Evolutionary conservation across 2,113 vertebrate genomes (phyloP).

Genomic region (Emydocephalus ijimae): DNA sequence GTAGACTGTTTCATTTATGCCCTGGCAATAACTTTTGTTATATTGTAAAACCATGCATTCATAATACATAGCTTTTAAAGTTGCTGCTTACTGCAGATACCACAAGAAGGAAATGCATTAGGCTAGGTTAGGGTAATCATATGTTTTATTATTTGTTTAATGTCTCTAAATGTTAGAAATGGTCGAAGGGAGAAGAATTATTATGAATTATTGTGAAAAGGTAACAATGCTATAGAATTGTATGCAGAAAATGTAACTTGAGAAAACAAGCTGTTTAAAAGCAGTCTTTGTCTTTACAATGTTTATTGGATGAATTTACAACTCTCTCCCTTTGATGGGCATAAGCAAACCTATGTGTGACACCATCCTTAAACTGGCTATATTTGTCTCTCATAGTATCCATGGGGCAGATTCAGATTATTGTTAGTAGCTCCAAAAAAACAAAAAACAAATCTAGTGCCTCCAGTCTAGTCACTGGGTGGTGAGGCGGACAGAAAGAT

Average conservation of each 20-base stretch:
- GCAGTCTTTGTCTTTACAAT: background rate
- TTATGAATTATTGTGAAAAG: conserved; percentile 10
- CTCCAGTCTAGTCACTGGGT: background rate
- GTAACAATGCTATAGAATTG: conserved; percentile 5
- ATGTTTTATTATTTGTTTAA: conserved; percentile 2
- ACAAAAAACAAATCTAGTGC: too few relatives aligned
- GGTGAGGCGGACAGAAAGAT: background rate
- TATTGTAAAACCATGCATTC: background rate
- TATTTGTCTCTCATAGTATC: background rate
- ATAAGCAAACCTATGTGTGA: background rate
- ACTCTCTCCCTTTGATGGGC: background rate
- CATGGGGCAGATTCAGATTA: background rate
- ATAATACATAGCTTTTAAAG: background rate
- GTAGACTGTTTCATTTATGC: background rate
- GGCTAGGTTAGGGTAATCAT: background rate
- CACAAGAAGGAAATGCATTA: background rate
- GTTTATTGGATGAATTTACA: background rate
- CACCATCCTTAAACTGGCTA: background rate
- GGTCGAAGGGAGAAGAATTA: background rate
- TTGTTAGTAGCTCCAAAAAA: background rate
- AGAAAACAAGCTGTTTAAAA: conserved; percentile 6
- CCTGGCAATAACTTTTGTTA: background rate
- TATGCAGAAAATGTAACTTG: conserved; percentile 20
- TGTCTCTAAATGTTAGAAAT: background rate
- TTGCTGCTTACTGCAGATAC: background rate